These are phyloP conservation scores for Bagarius yarrelli DNA, from an alignment of 2,113 vertebrate genomes.

Conservation along the genomic window DNA sequence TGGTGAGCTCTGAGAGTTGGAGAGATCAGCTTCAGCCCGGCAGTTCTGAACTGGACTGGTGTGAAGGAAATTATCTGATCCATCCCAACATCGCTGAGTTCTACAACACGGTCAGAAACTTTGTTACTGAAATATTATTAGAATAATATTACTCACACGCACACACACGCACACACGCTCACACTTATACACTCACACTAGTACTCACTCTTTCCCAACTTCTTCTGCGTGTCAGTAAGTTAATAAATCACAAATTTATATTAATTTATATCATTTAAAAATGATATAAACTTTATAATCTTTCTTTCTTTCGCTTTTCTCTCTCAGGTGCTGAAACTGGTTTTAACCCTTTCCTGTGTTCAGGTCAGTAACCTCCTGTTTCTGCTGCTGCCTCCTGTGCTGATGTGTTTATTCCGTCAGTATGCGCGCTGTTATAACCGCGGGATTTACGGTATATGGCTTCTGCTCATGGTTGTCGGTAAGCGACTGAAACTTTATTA, in stretches of 20 bases:
- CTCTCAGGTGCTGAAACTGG: too few species aligned
- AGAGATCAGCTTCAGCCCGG: slow-evolving; percentile 90
- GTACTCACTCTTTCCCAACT: too few species aligned
- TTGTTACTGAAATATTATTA: background rate
- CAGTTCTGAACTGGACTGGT: slow-evolving; percentile 96
- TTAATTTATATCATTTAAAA: too few species aligned
- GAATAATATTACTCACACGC: background rate
- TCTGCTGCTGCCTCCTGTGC: slow-evolving; percentile 94
- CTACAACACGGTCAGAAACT: slow-evolving; percentile 91
- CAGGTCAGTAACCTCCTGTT: slow-evolving; percentile 98
- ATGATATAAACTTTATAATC: too few species aligned
- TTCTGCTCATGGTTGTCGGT: slow-evolving; percentile 94
- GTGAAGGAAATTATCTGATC: slow-evolving; percentile 94
- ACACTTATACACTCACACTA: too few species aligned
- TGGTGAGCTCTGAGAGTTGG: slow-evolving; percentile 54
- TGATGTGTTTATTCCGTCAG: slow-evolving; percentile 93
- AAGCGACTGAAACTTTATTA: slow-evolving; percentile 66
- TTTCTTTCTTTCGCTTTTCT: background rate
- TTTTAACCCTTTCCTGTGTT: slow-evolving; percentile 62
- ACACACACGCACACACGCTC: too few species aligned
- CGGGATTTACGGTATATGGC: slow-evolving; percentile 97
- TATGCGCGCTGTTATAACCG: slow-evolving; percentile 96
- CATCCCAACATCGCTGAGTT: slow-evolving; percentile 93
- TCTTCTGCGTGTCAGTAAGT: too few species aligned
- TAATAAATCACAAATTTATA: too few species aligned